A percentile compares a stretch with the other conserved stretches of the same genome.
These are phyloP conservation scores for Patella ulyssiponensis DNA, from an alignment of 2,888 invertebrate genomes.

Conservation along the genomic window DNA sequence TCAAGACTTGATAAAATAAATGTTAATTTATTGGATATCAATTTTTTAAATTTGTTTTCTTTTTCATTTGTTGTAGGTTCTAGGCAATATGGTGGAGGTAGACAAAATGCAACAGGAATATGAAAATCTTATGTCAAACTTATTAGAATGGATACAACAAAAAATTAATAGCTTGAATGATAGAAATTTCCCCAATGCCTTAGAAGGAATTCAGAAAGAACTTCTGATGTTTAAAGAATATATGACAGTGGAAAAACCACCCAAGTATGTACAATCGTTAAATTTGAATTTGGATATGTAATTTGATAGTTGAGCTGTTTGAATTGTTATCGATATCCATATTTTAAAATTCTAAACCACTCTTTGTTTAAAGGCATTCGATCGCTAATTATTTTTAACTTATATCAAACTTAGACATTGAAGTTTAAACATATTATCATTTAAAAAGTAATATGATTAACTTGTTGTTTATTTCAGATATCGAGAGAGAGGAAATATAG, in stretches of 20 bases:
- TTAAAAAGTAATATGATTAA: no score
- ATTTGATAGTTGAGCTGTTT: neutral
- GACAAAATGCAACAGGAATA: slow-evolving; percentile 93
- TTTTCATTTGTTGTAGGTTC: slow-evolving; percentile 79
- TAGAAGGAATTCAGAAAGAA: slow-evolving; percentile 94
- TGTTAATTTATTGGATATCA: no score
- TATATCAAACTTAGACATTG: no score
- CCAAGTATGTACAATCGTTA: slow-evolving; percentile 80
- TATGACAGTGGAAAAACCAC: slow-evolving; percentile 96
- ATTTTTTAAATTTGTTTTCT: no score
- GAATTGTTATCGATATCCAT: neutral
- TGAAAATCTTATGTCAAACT: slow-evolving; percentile 84
- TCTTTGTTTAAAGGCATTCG: neutral
- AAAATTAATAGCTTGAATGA: slow-evolving; percentile 88
- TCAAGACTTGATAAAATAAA: no score
- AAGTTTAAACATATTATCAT: no score
- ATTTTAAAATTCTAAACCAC: neutral
- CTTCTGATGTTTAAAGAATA: slow-evolving; percentile 93
- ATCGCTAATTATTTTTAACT: neutral
- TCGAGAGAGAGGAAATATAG: slow-evolving; percentile 92
- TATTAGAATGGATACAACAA: slow-evolving; percentile 93
- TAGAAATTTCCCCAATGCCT: slow-evolving; percentile 91
- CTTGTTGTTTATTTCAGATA: slow-evolving; percentile 77
- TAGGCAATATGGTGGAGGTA: slow-evolving; percentile 95
- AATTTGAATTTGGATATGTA: neutral